A percentile compares a stretch with the other conserved stretches of the same genome.
These are phyloP conservation scores for Agriopis marginaria DNA, from an alignment of 2,888 invertebrate species.

Conservation along the genomic window DNA sequence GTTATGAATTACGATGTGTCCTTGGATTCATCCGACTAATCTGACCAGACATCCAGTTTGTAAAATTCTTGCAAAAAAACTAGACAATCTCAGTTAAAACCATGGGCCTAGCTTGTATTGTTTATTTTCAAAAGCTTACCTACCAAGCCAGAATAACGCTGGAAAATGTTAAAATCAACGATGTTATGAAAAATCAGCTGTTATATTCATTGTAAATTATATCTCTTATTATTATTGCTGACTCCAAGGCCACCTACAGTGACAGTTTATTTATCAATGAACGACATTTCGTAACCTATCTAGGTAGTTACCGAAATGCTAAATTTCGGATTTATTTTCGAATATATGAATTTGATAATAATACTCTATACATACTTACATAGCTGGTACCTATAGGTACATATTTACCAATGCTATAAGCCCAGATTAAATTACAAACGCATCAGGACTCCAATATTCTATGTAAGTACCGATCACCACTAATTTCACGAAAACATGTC, in stretches of 20 bases:
- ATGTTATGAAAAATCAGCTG: conserved; percentile 3
- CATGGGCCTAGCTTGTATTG: too few species aligned
- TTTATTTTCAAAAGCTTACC: not conserved
- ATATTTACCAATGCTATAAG: too few species aligned
- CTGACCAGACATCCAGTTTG: too few species aligned
- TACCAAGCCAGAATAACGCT: not conserved
- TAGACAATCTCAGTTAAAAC: too few species aligned
- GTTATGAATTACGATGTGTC: too few species aligned
- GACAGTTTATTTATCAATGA: not conserved
- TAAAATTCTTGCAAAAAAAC: too few species aligned
- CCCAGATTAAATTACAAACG: not conserved
- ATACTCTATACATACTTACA: too few species aligned
- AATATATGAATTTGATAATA: too few species aligned
- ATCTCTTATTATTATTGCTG: not conserved
- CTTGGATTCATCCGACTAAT: too few species aligned
- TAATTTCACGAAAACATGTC: not conserved
- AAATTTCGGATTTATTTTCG: not conserved
- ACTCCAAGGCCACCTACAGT: not conserved
- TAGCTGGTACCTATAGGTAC: too few species aligned
- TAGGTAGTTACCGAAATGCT: too few species aligned
- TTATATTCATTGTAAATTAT: not conserved
- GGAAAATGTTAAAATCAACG: not conserved
- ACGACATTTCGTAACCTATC: not conserved
- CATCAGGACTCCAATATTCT: not conserved
- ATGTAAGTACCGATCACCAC: not conserved